Percentiles rank a stretch among this genome's conserved stretches.
Conservation (phyloP, 2,113 vertebrate genomes). For the Nestor notabilis region DNA sequence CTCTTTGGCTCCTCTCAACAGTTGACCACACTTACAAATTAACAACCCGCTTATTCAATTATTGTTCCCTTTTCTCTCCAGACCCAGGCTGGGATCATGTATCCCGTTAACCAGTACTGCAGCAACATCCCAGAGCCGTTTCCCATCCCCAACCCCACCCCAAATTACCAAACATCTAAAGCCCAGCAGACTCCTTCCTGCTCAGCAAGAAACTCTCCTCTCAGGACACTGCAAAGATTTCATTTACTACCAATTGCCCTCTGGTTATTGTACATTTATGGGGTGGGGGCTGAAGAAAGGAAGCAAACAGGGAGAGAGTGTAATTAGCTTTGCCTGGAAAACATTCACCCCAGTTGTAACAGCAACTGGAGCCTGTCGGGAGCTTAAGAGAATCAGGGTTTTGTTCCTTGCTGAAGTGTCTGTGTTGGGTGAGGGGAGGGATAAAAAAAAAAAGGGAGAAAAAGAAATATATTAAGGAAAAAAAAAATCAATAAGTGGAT, state of each 20-base stretch:
- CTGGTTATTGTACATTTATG: slow-evolving; percentile 62
- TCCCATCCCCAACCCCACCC: not conserved
- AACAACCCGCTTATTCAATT: not conserved
- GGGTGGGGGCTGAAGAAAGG: slow-evolving; percentile 52
- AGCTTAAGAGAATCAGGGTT: slow-evolving; percentile 75
- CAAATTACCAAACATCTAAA: slow-evolving; percentile 58
- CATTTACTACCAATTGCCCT: slow-evolving; percentile 47
- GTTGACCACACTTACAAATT: slow-evolving; percentile 25
- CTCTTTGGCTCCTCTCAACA: not conserved
- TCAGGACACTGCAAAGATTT: slow-evolving; percentile 63
- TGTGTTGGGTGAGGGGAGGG: not conserved
- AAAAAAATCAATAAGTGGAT: slow-evolving; percentile 75
- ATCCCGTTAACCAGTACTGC: slow-evolving; percentile 10
- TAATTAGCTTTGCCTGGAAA: slow-evolving; percentile 81
- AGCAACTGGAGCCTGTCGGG: slow-evolving; percentile 58
- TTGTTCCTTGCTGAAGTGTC: slow-evolving; percentile 57
- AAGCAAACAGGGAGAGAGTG: slow-evolving; percentile 19
- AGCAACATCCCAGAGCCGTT: slow-evolving; percentile 16
- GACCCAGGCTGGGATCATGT: not conserved
- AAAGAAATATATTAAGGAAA: not conserved
- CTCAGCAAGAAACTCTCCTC: slow-evolving; percentile 42
- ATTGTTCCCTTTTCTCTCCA: not conserved
- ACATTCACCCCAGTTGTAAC: slow-evolving; percentile 69
- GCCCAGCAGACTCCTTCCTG: slow-evolving; percentile 56
- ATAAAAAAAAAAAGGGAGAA: not conserved